phyloP scores from a whole-genome alignment of 2,113 vertebrate species.

The Typhlomys cinereus region DNA sequence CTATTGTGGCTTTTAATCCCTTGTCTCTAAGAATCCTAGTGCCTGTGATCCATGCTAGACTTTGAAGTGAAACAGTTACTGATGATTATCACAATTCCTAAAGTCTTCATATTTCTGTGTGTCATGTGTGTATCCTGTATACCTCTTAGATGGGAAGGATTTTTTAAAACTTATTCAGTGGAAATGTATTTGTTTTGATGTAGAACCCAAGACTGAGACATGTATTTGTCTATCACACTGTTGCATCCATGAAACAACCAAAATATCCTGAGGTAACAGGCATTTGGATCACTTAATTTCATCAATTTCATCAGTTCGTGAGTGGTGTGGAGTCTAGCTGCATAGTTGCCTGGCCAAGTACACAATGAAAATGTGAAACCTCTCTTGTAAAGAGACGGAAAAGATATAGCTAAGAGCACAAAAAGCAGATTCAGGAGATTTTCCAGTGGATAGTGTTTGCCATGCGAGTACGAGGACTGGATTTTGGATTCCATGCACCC shows the following conservation, averaged over 20 bases:
- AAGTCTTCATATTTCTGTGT: background rate
- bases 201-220: background rate
- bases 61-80: no score
- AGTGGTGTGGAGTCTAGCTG: background rate
- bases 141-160: background rate
- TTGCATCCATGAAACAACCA: background rate
- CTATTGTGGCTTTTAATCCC: no score
- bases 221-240: background rate
- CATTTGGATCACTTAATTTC: background rate
- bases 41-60: no score
- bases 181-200: background rate
- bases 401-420: background rate
- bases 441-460: no score
- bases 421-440: no score
- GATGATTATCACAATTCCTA: background rate
- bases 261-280: background rate
- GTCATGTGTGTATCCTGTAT: background rate
- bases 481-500: no score
- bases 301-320: background rate
- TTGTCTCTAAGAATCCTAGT: no score
- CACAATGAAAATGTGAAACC: constrained; percentile 1
- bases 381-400: background rate
- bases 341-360: fast-evolving
- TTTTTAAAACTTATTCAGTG: background rate
- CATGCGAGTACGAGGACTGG: no score